Base-by-base conservation (phyloP, 2,888 invertebrate genomes). In the Panzeria rudis region DNA sequence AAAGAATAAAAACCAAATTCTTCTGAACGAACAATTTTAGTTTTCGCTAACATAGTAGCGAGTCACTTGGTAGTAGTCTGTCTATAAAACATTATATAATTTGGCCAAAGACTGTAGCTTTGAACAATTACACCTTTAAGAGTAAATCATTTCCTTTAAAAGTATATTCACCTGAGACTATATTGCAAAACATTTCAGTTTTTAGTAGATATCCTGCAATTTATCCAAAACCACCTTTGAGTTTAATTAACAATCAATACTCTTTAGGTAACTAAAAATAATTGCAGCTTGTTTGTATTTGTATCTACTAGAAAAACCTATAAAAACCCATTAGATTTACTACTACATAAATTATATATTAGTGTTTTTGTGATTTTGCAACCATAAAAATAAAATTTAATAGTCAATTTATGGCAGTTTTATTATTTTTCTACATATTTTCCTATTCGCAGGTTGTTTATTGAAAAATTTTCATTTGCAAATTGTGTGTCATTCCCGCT, bases 331-430 rank as follows among this genome's bases (percentile, higher is more conserved):
- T 52, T 54, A 32, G 17, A 35, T 80, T 80, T 29, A 41, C 9
- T 47, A 47, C 17, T 5, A 17, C 20, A 72, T 54, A 17, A 54
- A 9, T n/a, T 41, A 20, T 44, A 25, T 62, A 15, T 23, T 62
- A 38, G 15, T 29, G 56, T 50, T 35, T 73, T 72, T 72, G 15
- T 50, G 17, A 25, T 20, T 44, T 38, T 64, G 13, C 71, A 56
- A 47, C 20, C 64, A 80, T 66, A 38, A 66, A 72, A 80, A 66
- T 66, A 66, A 56, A 56, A 80, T 59, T 80, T 80, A 71, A 47
- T 80, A 23, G 64, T 20, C 47, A 71, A 54, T 76, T 76, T 66
- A 76, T 76, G 66, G n/a, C 6, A 68, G 50, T 69, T 61, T 69
- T 17, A 15, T 61, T 47, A 44, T 59, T 61, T 71, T 75, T 35